These are phyloP conservation scores for Corvus hawaiiensis DNA, from an alignment of 2,113 vertebrate genomes.

Conservation along the genomic window DNA sequence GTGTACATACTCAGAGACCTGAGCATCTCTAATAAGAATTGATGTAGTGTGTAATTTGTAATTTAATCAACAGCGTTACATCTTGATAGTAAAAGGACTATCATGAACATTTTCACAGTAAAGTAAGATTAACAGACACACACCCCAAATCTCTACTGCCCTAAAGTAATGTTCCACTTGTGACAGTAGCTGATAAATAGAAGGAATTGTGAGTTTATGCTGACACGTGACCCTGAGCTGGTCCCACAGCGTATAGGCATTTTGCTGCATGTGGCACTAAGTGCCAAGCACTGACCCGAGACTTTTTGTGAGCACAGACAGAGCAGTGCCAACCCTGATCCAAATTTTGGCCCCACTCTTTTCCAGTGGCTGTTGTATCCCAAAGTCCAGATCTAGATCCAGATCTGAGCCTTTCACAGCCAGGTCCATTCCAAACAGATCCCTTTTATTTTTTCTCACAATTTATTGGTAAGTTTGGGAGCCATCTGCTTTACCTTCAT, in stretches of 20 bases:
- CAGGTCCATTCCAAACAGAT: not conserved
- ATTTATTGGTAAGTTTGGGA: not conserved
- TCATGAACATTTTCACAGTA: constrained; percentile 55
- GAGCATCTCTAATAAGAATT: constrained; percentile 72
- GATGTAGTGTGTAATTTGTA: constrained; percentile 74
- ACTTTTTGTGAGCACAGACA: not conserved
- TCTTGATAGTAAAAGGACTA: constrained; percentile 69
- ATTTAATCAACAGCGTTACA: constrained; percentile 73
- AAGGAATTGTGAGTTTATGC: constrained; percentile 36
- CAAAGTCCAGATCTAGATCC: not conserved
- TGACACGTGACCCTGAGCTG: not conserved
- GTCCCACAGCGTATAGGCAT: not conserved
- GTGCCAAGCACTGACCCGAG: not conserved
- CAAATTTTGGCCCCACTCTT: not conserved
- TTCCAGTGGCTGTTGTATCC: not conserved
- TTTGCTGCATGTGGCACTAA: not conserved
- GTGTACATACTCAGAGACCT: constrained; percentile 60
- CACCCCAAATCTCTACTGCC: constrained; percentile 35
- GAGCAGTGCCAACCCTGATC: not conserved
- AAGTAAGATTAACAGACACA: constrained; percentile 58
- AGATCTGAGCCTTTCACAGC: not conserved
- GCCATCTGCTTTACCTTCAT: not conserved
- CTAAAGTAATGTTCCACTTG: constrained; percentile 41
- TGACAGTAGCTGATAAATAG: constrained; percentile 56
- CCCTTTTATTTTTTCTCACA: not conserved